Percentiles rank a stretch among this genome's conserved stretches.
These are phyloP conservation scores for Petrocephalus sullivani DNA, from an alignment of 2,797 vertebrate species.

Conservation along the genomic window DNA sequence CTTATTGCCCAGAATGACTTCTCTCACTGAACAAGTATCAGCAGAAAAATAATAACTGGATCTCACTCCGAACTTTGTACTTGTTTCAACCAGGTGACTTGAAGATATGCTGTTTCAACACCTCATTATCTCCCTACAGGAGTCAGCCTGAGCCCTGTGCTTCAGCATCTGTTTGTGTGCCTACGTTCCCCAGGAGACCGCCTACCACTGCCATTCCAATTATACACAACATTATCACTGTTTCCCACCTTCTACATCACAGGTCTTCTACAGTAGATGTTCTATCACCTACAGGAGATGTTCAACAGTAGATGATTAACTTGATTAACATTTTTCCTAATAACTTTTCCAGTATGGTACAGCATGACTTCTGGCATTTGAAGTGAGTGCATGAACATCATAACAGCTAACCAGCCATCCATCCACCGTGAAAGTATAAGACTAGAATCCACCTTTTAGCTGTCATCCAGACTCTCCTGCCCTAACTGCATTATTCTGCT, in stretches of 20 bases:
- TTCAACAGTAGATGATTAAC: background rate
- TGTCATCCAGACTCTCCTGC: background rate
- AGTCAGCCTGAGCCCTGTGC: background rate
- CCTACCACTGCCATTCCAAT: background rate
- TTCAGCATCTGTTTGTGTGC: background rate
- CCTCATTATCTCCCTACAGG: slow-evolving; percentile 7
- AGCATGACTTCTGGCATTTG: background rate
- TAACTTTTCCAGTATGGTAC: background rate
- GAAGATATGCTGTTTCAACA: background rate
- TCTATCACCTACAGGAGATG: background rate
- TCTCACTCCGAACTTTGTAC: background rate
- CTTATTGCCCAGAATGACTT: background rate
- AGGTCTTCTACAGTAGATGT: background rate
- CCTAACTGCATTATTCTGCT: background rate
- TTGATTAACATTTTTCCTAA: background rate
- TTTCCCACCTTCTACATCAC: background rate
- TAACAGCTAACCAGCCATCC: background rate
- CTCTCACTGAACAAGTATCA: background rate
- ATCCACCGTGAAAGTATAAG: background rate
- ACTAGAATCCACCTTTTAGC: background rate
- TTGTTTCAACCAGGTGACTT: background rate
- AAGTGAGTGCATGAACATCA: background rate
- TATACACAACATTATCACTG: background rate
- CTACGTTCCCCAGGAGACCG: background rate
- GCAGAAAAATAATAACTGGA: background rate